Conservation (phyloP, 2,888 invertebrate species). For the Lordiphosa fenestrarum region DNA sequence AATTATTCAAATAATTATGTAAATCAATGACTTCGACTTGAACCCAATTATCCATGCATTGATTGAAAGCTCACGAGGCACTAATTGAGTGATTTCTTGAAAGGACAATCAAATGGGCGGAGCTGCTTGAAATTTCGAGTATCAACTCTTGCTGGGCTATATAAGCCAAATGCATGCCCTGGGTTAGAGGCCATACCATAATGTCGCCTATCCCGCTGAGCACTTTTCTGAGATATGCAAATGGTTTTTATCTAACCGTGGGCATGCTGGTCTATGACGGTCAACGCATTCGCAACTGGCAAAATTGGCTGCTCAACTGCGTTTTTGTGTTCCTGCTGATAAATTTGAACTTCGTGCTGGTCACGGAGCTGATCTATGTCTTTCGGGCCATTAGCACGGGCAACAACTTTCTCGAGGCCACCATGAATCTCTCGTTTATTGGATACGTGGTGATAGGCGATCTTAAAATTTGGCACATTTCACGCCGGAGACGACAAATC, state of each 20-base stretch:
- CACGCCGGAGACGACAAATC: slow-evolving; percentile 48
- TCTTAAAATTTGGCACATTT: slow-evolving; percentile 70
- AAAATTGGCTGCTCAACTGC: slow-evolving; percentile 21
- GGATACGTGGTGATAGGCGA: slow-evolving; percentile 67
- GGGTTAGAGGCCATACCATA: not conserved
- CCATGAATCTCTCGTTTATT: slow-evolving; percentile 67
- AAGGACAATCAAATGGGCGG: slow-evolving; percentile 52
- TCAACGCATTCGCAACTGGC: slow-evolving; percentile 9
- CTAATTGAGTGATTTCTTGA: slow-evolving; percentile 58
- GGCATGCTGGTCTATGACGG: slow-evolving; percentile 62
- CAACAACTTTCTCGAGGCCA: slow-evolving; percentile 72
- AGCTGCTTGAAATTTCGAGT: slow-evolving; percentile 39
- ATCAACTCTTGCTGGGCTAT: slow-evolving; percentile 15
- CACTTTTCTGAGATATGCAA: slow-evolving; percentile 55
- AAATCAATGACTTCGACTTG: too few relatives aligned
- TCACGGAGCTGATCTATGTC: slow-evolving; percentile 68
- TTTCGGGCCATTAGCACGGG: slow-evolving; percentile 53
- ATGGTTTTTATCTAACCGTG: slow-evolving; percentile 59
- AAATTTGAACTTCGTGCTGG: slow-evolving; percentile 59
- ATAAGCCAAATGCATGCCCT: not conserved
- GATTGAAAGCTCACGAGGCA: too few relatives aligned
- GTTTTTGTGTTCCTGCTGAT: slow-evolving; percentile 49
- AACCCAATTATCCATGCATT: slow-evolving; percentile 51
- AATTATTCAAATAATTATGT: slow-evolving; percentile 44
- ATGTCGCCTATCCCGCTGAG: slow-evolving; percentile 26